These are phyloP conservation scores for Vombatus ursinus DNA, from an alignment of 2,113 vertebrate species.

Conservation along the genomic window DNA sequence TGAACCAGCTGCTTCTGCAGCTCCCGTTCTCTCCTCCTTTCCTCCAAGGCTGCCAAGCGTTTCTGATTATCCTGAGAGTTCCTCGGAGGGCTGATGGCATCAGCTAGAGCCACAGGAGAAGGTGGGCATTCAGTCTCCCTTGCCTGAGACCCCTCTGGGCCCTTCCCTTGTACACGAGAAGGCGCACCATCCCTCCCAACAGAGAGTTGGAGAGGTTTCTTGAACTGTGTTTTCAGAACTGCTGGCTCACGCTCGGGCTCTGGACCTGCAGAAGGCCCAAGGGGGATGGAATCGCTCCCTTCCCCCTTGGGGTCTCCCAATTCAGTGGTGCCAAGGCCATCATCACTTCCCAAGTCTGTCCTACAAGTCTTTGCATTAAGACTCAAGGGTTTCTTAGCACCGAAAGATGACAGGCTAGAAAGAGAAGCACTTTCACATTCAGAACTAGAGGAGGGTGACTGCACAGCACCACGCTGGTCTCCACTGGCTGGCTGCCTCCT, in stretches of 20 bases:
- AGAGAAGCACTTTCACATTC: neutral
- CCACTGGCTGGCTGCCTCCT: neutral
- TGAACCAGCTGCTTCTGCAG: slow-evolving; percentile 91
- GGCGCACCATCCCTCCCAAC: neutral
- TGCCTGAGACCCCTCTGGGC: neutral
- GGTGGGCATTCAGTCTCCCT: slow-evolving; percentile 9
- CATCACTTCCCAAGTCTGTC: slow-evolving; percentile 8
- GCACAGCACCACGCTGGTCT: neutral
- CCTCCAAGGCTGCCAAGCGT: slow-evolving; percentile 91
- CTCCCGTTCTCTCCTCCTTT: slow-evolving; percentile 87
- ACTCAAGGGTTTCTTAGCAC: slow-evolving; percentile 44
- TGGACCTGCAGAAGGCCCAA: neutral
- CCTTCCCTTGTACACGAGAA: neutral
- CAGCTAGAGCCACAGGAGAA: neutral
- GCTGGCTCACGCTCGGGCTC: rapidly evolving
- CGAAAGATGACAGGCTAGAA: slow-evolving; percentile 34
- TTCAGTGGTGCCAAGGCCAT: neutral
- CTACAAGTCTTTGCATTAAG: neutral
- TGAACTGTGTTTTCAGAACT: slow-evolving; percentile 26
- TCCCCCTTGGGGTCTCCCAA: slow-evolving; percentile 13
- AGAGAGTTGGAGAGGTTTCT: slow-evolving; percentile 9
- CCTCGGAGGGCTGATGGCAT: slow-evolving; percentile 61
- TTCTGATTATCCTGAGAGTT: slow-evolving; percentile 90
- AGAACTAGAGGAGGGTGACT: slow-evolving; percentile 17
- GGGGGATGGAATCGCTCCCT: neutral